A percentile compares a stretch with the other conserved stretches of the same genome.
These are phyloP conservation scores for Mnemiopsis leidyi DNA, from an alignment of 37 sponge, comb jelly and placozoan genomes.

Conservation along the genomic window DNA sequence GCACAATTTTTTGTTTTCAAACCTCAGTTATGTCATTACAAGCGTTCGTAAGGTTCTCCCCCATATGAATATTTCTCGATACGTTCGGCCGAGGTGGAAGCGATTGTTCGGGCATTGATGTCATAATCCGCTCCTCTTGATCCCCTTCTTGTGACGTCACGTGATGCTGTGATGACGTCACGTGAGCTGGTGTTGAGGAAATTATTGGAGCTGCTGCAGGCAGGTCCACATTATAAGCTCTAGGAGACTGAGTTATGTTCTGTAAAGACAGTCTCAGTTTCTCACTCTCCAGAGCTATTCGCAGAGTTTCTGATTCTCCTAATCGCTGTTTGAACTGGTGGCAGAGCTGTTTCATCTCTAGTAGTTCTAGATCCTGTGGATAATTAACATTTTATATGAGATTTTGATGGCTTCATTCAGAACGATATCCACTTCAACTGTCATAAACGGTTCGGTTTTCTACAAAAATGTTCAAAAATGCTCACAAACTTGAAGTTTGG, in stretches of 20 bases:
- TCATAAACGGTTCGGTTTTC: too few species aligned
- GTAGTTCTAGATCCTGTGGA: conserved; percentile 25
- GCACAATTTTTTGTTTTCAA: too few species aligned
- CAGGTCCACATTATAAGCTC: neutral
- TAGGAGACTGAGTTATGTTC: conserved; percentile 8
- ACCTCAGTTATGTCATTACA: conserved; percentile 41
- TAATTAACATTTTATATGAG: too few species aligned
- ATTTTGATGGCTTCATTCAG: too few species aligned
- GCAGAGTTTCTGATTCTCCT: conserved; percentile 31
- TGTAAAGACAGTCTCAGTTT: conserved; percentile 43
- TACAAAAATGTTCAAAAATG: too few species aligned
- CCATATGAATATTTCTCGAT: neutral
- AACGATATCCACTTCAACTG: too few species aligned
- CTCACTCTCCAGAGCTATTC: conserved; percentile 42
- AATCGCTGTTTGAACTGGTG: neutral
- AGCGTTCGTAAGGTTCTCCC: neutral
- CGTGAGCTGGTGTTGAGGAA: neutral
- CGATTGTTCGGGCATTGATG: neutral
- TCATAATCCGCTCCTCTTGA: neutral
- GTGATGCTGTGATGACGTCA: neutral
- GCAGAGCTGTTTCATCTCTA: neutral
- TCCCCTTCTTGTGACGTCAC: neutral
- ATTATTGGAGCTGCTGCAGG: neutral
- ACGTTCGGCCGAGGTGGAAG: neutral
- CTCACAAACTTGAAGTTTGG: too few species aligned